Evolutionary conservation across 2,888 invertebrate genomes (phyloP).

Genomic region (Halocaridina rubra): DNA sequence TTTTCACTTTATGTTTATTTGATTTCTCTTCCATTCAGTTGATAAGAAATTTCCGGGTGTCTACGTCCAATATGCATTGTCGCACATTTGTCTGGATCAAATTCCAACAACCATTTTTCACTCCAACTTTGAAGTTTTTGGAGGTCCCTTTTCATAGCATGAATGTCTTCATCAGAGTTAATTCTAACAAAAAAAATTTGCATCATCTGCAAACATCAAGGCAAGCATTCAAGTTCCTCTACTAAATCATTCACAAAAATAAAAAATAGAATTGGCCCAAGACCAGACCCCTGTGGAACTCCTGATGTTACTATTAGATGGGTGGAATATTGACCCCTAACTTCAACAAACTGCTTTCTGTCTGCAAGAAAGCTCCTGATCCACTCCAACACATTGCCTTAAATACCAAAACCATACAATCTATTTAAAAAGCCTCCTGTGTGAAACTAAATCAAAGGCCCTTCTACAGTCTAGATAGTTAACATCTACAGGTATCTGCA

Average conservation of each 20-base stretch:
- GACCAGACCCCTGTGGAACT: neutral
- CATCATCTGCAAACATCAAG: no score
- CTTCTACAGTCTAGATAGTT: neutral
- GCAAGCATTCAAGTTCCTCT: no score
- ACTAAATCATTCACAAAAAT: slow-evolving; percentile 50
- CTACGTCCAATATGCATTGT: no score
- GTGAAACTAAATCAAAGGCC: neutral
- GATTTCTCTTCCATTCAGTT: no score
- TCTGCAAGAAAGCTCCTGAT: neutral
- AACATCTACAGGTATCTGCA: neutral
- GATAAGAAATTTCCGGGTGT: no score
- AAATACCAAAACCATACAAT: neutral
- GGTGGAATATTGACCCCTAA: neutral
- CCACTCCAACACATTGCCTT: neutral
- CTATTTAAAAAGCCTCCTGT: neutral
- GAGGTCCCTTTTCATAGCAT: no score
- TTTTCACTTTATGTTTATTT: no score
- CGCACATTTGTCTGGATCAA: no score
- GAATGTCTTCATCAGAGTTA: no score
- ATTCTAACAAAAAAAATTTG: no score
- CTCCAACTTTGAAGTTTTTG: no score
- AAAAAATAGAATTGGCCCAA: neutral
- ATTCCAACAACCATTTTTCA: no score
- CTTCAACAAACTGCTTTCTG: neutral
- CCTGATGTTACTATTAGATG: neutral